Evolutionary conservation across 2,113 vertebrate genomes (phyloP).

Genomic region (Nasalis larvatus): DNA sequence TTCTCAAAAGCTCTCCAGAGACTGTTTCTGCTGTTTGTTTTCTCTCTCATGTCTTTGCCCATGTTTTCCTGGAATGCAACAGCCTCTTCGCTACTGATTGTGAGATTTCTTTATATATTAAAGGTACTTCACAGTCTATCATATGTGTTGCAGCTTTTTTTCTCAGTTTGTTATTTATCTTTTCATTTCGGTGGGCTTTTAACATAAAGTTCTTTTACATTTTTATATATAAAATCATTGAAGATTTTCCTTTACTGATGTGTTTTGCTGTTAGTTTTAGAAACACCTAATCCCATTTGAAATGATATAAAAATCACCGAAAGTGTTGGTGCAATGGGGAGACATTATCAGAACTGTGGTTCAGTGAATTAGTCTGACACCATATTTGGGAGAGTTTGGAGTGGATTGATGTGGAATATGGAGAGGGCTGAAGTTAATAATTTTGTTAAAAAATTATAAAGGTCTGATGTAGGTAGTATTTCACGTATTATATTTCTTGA

Average conservation of each 20-base stretch:
- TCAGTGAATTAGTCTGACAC: background rate
- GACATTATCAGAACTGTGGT: background rate
- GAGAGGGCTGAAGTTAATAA: background rate
- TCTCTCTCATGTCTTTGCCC: background rate
- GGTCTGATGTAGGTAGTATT: background rate
- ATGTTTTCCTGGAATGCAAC: background rate
- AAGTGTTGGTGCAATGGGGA: background rate
- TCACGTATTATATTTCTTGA: background rate
- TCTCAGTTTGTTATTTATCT: background rate
- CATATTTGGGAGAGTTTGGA: background rate
- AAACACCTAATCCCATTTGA: background rate
- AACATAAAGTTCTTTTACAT: background rate
- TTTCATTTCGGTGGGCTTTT: background rate
- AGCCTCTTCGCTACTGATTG: background rate
- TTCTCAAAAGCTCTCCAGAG: background rate
- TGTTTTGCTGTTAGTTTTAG: constrained; percentile 4
- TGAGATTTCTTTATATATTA: constrained; percentile 6
- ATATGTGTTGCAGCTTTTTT: background rate
- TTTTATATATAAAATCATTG: background rate
- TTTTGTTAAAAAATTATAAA: background rate
- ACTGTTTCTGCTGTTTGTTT: background rate
- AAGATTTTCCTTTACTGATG: background rate
- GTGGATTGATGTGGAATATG: background rate
- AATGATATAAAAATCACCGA: background rate
- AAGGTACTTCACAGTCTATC: background rate